Base-by-base conservation (phyloP, 2,888 invertebrate species). In the Dasysyrphus albostriatus region DNA sequence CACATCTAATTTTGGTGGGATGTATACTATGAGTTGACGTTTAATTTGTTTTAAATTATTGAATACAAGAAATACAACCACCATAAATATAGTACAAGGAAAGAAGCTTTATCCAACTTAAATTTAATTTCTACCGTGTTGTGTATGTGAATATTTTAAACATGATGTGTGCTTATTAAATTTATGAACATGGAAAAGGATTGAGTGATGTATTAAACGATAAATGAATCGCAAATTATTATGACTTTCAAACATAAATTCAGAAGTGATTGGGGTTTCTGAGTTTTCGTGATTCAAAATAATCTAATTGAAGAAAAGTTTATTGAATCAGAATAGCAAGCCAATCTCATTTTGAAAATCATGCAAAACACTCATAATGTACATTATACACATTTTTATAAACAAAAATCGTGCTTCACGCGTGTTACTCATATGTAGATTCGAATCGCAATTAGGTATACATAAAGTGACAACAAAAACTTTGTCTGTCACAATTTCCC, bases 371-470 rank as follows among this genome's bases (percentile, higher is more conserved):
- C 19, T 54, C 54, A 51, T 75, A 81, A 24, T 14, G 14, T 54
- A 29, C 24, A 29, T 51, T 51, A 51, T 29, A 51, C 67, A 73
- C 34, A 80, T 63, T 47, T 63, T n/a, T 16, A 51, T 49, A 69
- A 79, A 78, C 39, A 58, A 87, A 87, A 87, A 87, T 83, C 83
- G 87, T 87, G 87, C 87, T 83, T 83, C 83, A 83, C 87, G 78
- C 59, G 65, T 69, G 49, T 63, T 75, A 16, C 58, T 75, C 44
- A 24, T 42, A n/a, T n/a, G n/a, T n/a, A 5, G 10, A 39, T 34
- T 72, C 54, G 12, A 42, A 42, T 37, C 47, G 24, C 32, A 44
- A 75, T 19, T 47, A 56, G 63, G 16, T 58, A 39, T 32, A 12
- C 44, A 69, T 16, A 47, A 3, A 47, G 19, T 39, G 51, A 34